These are phyloP conservation scores for Euclidia mi DNA, from an alignment of 2,888 invertebrate species.

Conservation along the genomic window DNA sequence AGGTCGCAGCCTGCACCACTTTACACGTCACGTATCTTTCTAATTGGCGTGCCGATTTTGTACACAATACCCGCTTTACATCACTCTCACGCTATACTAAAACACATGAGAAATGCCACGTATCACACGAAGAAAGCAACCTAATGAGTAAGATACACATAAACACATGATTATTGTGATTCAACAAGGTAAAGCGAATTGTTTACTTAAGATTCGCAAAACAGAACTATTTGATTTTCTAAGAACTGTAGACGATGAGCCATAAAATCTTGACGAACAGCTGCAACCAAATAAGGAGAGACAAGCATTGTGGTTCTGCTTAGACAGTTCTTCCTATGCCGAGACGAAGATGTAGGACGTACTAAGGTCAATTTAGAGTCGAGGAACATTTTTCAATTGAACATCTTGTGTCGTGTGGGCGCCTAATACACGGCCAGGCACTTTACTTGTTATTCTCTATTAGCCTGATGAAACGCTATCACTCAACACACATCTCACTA, in stretches of 20 bases:
- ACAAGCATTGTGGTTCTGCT: conserved; percentile 21
- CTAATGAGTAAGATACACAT: conserved; percentile 32
- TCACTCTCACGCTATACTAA: conserved; percentile 68
- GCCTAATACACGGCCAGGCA: conserved; percentile 65
- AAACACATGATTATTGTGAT: conserved; percentile 21
- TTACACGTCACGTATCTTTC: conserved; percentile 83
- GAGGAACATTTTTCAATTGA: conserved; percentile 82
- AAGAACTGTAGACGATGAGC: conserved; percentile 24
- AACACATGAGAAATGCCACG: conserved; percentile 58
- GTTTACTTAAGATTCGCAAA: neutral
- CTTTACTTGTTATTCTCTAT: conserved; percentile 76
- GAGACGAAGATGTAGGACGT: conserved; percentile 62
- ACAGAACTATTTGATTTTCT: conserved; percentile 21
- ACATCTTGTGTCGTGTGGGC: conserved; percentile 74
- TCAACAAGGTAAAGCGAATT: conserved; percentile 9
- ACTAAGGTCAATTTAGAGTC: conserved; percentile 80
- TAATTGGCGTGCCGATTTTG: conserved; percentile 81
- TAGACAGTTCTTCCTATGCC: conserved; percentile 45
- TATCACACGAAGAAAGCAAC: conserved; percentile 53
- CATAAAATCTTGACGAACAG: conserved; percentile 21
- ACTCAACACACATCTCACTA: conserved; percentile 54
- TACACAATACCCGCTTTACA: conserved; percentile 73
- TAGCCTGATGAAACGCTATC: conserved; percentile 70
- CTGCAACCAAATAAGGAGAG: conserved; percentile 39
- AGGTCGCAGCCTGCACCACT: conserved; percentile 85